Percentiles rank a stretch among this genome's conserved stretches.
Evolutionary conservation across 2,888 invertebrate genomes (phyloP).

Genomic region (Euclidia mi): DNA sequence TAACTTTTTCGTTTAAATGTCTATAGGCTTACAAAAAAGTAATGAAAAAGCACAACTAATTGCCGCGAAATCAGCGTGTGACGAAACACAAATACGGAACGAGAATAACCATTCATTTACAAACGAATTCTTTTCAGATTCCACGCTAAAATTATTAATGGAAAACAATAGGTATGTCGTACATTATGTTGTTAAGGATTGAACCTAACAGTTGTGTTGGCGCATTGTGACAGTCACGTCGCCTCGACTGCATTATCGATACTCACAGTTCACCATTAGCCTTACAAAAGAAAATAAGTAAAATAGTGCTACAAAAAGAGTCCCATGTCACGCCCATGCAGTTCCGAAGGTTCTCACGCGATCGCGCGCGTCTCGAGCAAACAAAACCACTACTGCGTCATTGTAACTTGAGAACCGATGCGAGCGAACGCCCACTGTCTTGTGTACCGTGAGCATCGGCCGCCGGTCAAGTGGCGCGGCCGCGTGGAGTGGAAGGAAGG

Average conservation of each 20-base stretch:
- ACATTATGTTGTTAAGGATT: conserved; percentile 21
- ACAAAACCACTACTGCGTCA: conserved; percentile 76
- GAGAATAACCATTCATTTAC: conserved; percentile 34
- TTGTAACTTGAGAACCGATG: conserved; percentile 75
- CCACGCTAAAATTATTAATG: conserved; percentile 43
- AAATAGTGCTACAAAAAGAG: conserved; percentile 77
- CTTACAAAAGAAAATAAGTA: conserved; percentile 73
- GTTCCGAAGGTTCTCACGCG: conserved; percentile 87
- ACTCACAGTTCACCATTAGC: conserved; percentile 78
- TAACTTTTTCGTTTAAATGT: conserved; percentile 50
- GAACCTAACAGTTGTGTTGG: conserved; percentile 43
- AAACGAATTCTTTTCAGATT: conserved; percentile 43
- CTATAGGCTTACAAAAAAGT: conserved; percentile 29
- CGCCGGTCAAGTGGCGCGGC: conserved; percentile 30
- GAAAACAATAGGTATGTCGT: conserved; percentile 39
- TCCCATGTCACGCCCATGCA: conserved; percentile 89
- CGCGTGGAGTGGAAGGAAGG: conserved; percentile 43
- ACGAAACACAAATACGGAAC: conserved; percentile 52
- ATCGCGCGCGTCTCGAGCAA: conserved; percentile 79
- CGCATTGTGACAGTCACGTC: conserved; percentile 86
- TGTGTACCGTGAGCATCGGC: conserved; percentile 62
- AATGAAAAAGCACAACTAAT: conserved; percentile 59
- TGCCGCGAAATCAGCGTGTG: conserved; percentile 54
- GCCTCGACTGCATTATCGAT: conserved; percentile 72
- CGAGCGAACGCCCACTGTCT: conserved; percentile 69